Conservation (phyloP, 2,113 vertebrate species). For the Callipepla squamata region DNA sequence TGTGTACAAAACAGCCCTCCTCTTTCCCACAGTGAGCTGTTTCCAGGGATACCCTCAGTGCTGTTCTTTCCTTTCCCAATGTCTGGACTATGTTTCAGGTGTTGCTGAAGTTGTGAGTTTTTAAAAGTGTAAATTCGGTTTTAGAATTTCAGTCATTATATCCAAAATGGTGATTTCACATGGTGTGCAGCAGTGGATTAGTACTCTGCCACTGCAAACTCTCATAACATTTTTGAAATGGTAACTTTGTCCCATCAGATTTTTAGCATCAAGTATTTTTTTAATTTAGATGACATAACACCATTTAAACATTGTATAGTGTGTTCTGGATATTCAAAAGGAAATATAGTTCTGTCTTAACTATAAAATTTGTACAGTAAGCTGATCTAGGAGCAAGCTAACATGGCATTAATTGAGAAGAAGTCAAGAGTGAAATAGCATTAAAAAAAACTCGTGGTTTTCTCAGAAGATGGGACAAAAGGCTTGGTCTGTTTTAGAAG, state of each 20-base stretch:
- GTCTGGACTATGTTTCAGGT: not conserved
- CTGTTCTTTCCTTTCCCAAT: not conserved
- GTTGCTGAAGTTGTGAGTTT: fast-evolving
- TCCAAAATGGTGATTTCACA: not conserved
- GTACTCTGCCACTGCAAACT: not conserved
- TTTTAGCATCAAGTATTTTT: not conserved
- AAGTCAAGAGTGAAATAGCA: not conserved
- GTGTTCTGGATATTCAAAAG: not conserved
- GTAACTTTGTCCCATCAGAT: not conserved
- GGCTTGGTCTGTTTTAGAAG: not conserved
- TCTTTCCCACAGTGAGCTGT: not conserved
- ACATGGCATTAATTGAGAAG: not conserved
- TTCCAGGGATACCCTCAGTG: not conserved
- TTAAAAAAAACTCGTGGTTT: not conserved
- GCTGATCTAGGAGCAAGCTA: not conserved
- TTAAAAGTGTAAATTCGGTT: not conserved
- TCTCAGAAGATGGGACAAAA: not conserved
- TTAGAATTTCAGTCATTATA: not conserved
- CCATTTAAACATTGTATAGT: not conserved
- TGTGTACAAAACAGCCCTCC: not conserved
- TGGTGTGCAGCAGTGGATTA: not conserved
- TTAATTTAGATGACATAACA: not conserved
- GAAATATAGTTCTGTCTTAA: not conserved
- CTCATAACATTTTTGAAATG: not conserved
- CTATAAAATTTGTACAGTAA: fast-evolving